Percentiles rank a stretch among this genome's conserved stretches.
Evolutionary conservation across 2,113 vertebrate species (phyloP).

Genomic region (Cynopterus brachyotis): DNA sequence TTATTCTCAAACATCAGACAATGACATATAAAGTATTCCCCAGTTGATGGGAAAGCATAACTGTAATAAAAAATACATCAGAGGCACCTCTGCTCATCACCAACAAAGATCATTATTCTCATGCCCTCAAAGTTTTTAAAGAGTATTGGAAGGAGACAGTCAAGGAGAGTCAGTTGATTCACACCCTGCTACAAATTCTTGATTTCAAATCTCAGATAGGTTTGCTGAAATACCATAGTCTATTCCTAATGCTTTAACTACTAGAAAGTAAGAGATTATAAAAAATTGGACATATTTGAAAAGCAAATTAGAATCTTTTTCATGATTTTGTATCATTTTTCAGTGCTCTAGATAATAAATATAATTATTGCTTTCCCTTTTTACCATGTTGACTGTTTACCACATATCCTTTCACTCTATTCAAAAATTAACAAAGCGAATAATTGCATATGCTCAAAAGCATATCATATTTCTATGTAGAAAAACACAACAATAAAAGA

Average conservation of each 20-base stretch:
- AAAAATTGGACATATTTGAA: constrained; percentile 49
- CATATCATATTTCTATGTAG: constrained; percentile 60
- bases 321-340: constrained; percentile 50
- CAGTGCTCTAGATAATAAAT: constrained; percentile 52
- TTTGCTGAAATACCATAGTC: constrained; percentile 24
- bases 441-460: constrained; percentile 63
- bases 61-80: not conserved
- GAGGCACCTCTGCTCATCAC: not conserved
- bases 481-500: constrained; percentile 51
- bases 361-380: constrained; percentile 62
- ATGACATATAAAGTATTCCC: not conserved
- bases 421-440: constrained; percentile 60
- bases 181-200: not conserved
- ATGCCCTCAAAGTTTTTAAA: not conserved
- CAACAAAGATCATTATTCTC: not conserved
- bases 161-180: not conserved
- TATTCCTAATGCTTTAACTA: constrained; percentile 29
- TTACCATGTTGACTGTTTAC: constrained; percentile 58
- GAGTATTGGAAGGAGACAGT: not conserved
- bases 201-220: constrained; percentile 21
- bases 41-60: not conserved
- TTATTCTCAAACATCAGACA: not conserved
- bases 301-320: constrained; percentile 62
- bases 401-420: constrained; percentile 42
- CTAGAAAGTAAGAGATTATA: constrained; percentile 15